phyloP scores from a whole-genome alignment of 2,113 vertebrate species.

The Tiliqua scincoides region DNA sequence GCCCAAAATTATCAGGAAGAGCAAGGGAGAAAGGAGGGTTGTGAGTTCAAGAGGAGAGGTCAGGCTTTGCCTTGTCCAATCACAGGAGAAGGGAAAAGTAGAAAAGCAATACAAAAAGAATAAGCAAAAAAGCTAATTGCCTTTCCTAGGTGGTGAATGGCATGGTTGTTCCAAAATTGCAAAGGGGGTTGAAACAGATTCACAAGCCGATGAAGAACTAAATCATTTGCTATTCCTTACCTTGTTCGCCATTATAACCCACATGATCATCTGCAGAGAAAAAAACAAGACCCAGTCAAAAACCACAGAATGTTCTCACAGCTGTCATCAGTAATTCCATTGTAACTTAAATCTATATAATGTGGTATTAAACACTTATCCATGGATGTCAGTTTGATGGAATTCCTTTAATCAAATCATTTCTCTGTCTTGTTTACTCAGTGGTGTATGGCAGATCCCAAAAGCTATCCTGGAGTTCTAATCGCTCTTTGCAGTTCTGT shows the following conservation, averaged over 20 bases:
- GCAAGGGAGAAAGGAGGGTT: too few relatives aligned
- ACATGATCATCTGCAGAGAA: background rate
- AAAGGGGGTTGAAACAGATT: background rate
- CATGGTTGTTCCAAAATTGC: too few relatives aligned
- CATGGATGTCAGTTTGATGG: background rate
- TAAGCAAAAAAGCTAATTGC: too few relatives aligned
- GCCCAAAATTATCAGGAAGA: too few relatives aligned
- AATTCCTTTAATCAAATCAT: background rate
- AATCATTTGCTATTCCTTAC: background rate
- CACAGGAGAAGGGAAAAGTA: too few relatives aligned
- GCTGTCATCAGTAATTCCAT: background rate
- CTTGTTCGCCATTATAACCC: background rate
- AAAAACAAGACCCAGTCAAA: background rate
- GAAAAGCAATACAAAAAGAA: too few relatives aligned
- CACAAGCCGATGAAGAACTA: too few relatives aligned
- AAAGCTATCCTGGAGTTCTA: background rate
- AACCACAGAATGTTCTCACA: background rate
- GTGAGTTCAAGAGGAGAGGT: too few relatives aligned
- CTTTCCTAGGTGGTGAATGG: too few relatives aligned
- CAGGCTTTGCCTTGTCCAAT: too few relatives aligned
- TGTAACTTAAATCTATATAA: background rate
- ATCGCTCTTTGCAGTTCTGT: background rate
- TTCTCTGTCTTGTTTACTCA: background rate
- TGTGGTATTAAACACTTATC: background rate
- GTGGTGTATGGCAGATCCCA: background rate